phyloP scores from a whole-genome alignment of 2,888 invertebrate species.

The Spodoptera exigua region DNA sequence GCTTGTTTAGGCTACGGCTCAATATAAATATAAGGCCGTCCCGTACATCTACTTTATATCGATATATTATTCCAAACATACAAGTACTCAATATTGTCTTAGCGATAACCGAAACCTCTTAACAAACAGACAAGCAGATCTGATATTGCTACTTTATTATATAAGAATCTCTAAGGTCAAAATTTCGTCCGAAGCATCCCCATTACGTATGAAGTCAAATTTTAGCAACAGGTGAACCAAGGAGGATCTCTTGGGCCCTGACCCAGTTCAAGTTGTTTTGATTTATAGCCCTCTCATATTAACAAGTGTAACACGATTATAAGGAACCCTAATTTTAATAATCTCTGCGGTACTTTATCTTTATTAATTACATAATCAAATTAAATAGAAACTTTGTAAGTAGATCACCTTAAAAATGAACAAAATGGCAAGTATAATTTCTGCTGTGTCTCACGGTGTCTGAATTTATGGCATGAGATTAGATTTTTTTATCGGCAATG shows the following conservation, averaged over 20 bases:
- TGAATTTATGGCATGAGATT: too few species aligned
- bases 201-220: slow-evolving; percentile 40
- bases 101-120: too few species aligned
- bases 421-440: too few species aligned
- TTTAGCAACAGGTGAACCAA: slow-evolving; percentile 55
- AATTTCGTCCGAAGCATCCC: slow-evolving; percentile 18
- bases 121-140: too few species aligned
- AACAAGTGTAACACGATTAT: slow-evolving; percentile 62
- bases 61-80: too few species aligned
- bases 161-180: slow-evolving; percentile 12
- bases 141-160: too few species aligned
- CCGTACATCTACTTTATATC: too few species aligned
- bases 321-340: slow-evolving; percentile 47
- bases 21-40: too few species aligned
- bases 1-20: too few species aligned
- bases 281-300: slow-evolving; percentile 64
- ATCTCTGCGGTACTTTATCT: slow-evolving; percentile 19
- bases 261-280: slow-evolving; percentile 64
- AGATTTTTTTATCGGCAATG: too few species aligned
- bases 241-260: slow-evolving; percentile 57
- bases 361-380: slow-evolving; percentile 36
- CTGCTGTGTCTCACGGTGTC: too few species aligned
- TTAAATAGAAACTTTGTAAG: slow-evolving; percentile 23
- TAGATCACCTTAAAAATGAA: neutral
- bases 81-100: too few species aligned